Conservation (phyloP, 2,113 vertebrate species). For the Hydrochoerus hydrochaeris region DNA sequence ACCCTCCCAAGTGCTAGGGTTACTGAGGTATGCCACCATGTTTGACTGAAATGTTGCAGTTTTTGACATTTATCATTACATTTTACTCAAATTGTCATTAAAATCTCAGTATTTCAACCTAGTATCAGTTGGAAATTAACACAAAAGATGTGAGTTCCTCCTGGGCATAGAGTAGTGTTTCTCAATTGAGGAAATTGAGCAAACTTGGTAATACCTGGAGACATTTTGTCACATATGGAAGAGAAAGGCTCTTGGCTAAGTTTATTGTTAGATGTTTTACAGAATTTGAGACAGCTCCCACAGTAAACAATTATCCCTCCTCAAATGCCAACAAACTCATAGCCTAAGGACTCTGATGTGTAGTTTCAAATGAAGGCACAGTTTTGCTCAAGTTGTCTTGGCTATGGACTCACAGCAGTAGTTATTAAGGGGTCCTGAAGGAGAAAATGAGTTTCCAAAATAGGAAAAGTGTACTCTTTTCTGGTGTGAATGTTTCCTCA, state of each 20-base stretch:
- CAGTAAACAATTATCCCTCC: not conserved
- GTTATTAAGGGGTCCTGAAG: not conserved
- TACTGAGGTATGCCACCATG: not conserved
- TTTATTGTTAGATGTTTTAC: not conserved
- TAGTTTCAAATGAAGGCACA: not conserved
- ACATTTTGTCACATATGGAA: not conserved
- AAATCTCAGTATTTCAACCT: not conserved
- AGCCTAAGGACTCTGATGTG: not conserved
- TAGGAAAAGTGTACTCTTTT: not conserved
- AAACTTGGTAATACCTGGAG: not conserved
- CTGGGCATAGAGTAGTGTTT: not conserved
- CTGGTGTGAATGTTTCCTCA: not conserved
- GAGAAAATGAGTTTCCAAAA: not conserved
- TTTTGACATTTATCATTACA: not conserved
- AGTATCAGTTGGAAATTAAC: not conserved
- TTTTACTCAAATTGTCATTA: not conserved
- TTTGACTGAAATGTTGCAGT: not conserved
- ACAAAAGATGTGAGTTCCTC: not conserved
- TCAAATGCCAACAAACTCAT: not conserved
- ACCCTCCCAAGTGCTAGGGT: not conserved
- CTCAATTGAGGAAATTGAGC: not conserved
- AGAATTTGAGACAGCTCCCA: not conserved
- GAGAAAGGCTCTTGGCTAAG: not conserved
- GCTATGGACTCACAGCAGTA: not conserved
- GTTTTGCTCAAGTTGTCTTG: not conserved